Conservation (phyloP, 2,113 vertebrate genomes). For the Ptyas mucosa region DNA sequence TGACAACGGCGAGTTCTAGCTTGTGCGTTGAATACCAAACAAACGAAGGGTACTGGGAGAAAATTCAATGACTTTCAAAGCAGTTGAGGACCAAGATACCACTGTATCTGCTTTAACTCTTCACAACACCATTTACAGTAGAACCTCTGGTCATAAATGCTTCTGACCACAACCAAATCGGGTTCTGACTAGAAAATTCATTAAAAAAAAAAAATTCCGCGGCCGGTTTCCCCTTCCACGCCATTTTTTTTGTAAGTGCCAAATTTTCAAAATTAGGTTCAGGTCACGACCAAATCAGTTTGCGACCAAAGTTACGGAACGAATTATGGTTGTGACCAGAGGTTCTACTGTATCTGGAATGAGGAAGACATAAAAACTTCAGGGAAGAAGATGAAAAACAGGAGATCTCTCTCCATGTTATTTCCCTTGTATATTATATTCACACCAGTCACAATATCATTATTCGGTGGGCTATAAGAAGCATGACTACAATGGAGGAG, state of each 20-base stretch:
- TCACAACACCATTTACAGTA: neutral
- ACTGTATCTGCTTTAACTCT: neutral
- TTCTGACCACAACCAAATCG: no score
- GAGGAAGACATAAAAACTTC: neutral
- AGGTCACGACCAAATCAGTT: no score
- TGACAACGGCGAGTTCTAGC: neutral
- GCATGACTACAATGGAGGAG: neutral
- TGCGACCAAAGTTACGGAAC: no score
- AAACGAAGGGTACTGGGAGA: neutral
- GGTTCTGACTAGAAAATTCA: no score
- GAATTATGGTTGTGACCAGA: no score
- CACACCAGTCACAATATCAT: neutral
- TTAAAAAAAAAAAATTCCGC: no score
- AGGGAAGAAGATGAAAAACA: neutral
- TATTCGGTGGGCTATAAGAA: neutral
- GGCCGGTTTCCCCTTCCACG: no score
- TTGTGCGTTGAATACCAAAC: neutral
- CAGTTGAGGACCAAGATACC: neutral
- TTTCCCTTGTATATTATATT: neutral
- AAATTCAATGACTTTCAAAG: neutral
- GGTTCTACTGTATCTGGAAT: neutral
- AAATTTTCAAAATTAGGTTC: no score
- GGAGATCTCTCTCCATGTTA: neutral
- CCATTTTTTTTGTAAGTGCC: no score
- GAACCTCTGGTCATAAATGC: no score